phyloP scores from a whole-genome alignment of 92 coral and sea anemone genomes.

The Palythoa grandis region DNA sequence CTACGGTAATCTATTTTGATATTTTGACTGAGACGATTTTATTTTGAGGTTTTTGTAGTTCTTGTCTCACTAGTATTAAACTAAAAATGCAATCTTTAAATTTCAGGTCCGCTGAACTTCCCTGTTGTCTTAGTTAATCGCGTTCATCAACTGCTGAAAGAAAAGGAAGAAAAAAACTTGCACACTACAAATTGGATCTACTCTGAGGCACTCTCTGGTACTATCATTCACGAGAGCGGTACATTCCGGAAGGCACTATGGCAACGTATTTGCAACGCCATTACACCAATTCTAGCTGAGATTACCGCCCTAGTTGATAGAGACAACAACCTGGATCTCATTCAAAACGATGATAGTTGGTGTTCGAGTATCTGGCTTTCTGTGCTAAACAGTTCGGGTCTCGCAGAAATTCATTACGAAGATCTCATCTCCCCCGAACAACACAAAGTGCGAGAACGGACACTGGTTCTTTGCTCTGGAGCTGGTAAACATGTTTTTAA shows the following conservation, averaged over 20 bases:
- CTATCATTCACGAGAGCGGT: slow-evolving; percentile 71
- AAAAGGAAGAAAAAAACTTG: slow-evolving; percentile 52
- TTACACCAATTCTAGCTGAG: slow-evolving; percentile 77
- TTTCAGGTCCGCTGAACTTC: slow-evolving; percentile 42
- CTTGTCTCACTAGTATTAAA: no score
- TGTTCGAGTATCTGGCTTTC: slow-evolving; percentile 53
- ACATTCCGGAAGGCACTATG: slow-evolving; percentile 81
- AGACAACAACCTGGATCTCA: slow-evolving; percentile 73
- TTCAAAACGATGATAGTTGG: slow-evolving; percentile 49
- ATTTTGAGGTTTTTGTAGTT: no score
- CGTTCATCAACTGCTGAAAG: slow-evolving; percentile 57
- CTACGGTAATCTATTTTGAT: no score
- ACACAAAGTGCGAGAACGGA: slow-evolving; percentile 65
- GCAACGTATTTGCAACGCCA: slow-evolving; percentile 64
- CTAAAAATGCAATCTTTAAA: no score
- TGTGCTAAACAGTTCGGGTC: slow-evolving; percentile 44
- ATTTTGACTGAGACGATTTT: no score
- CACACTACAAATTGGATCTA: slow-evolving; percentile 66
- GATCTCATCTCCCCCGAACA: slow-evolving; percentile 67
- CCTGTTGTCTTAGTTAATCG: slow-evolving; percentile 54
- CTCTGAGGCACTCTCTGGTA: slow-evolving; percentile 64
- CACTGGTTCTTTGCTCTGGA: slow-evolving; percentile 72
- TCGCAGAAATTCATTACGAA: slow-evolving; percentile 52
- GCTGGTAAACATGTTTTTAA: slow-evolving; percentile 63
- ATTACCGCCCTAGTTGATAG: slow-evolving; percentile 75